These are phyloP conservation scores for Psilopogon haemacephalus DNA, from an alignment of 2,113 vertebrate genomes.

Conservation along the genomic window DNA sequence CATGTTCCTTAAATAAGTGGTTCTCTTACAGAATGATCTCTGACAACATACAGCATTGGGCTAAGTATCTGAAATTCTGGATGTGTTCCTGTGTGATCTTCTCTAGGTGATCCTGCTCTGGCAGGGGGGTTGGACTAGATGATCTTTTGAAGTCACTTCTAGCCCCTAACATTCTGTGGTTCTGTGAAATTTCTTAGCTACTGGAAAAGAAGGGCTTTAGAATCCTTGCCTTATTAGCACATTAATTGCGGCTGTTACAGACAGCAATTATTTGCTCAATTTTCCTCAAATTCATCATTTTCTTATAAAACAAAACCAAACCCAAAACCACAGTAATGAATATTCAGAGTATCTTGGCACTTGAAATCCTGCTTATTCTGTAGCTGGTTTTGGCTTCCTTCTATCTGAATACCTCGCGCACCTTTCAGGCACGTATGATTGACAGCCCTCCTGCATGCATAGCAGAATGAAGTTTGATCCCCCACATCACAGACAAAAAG, in stretches of 20 bases:
- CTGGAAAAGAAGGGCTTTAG: conserved; percentile 38
- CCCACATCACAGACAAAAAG: background rate
- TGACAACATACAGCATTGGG: background rate
- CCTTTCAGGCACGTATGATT: conserved; percentile 21
- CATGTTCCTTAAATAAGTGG: background rate
- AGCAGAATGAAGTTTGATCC: background rate
- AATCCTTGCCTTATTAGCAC: conserved; percentile 59
- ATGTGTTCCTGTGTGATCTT: too few relatives aligned
- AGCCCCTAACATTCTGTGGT: too few relatives aligned
- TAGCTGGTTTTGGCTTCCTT: background rate
- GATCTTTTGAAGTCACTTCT: too few relatives aligned
- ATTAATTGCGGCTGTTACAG: conserved; percentile 67
- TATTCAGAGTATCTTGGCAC: conserved; percentile 49
- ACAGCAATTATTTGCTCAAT: conserved; percentile 64
- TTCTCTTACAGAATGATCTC: background rate
- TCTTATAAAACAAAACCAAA: conserved; percentile 38
- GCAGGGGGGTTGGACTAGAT: too few relatives aligned
- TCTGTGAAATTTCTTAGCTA: background rate
- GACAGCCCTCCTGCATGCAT: conserved; percentile 40
- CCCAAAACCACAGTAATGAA: background rate
- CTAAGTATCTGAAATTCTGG: background rate
- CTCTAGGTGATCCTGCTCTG: too few relatives aligned
- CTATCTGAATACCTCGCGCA: background rate
- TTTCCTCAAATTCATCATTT: conserved; percentile 57
- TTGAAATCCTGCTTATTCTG: background rate